Percentiles rank a stretch among this genome's conserved stretches.
These are phyloP conservation scores for Microctonus hyperodae DNA, from an alignment of 2,888 invertebrate genomes.

Conservation along the genomic window DNA sequence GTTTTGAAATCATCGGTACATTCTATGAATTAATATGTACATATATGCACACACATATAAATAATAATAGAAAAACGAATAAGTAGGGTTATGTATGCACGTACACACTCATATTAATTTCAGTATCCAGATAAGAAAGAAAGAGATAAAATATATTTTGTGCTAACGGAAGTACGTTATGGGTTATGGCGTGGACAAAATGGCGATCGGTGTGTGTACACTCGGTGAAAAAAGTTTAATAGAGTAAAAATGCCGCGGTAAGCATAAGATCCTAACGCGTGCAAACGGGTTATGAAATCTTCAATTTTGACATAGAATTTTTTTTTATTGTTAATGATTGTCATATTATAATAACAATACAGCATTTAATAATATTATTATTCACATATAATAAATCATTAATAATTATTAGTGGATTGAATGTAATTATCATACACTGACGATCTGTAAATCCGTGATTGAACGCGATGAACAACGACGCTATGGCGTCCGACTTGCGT, in stretches of 20 bases:
- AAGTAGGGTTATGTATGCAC: background rate
- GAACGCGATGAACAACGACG: conserved; percentile 53
- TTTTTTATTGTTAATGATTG: conserved; percentile 1
- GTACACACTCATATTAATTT: background rate
- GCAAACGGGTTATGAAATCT: conserved; percentile 39
- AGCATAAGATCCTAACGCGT: conserved; percentile 48
- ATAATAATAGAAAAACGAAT: background rate
- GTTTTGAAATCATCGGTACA: conserved; percentile 1
- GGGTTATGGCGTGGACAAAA: conserved; percentile 47
- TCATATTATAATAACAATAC: background rate
- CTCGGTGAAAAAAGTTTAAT: conserved; percentile 49
- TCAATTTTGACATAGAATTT: conserved; percentile 13
- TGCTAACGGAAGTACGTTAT: conserved; percentile 39
- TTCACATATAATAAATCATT: conserved; percentile 13
- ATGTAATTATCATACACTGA: conserved; percentile 9
- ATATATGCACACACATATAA: background rate
- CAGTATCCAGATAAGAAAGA: background rate
- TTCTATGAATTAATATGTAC: background rate
- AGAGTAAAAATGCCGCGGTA: conserved; percentile 51
- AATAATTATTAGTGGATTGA: conserved; percentile 12
- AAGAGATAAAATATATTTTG: conserved; percentile 18
- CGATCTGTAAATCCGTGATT: conserved; percentile 33
- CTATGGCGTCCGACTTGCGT: conserved; percentile 58
- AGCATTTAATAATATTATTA: conserved; percentile 1
- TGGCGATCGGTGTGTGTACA: conserved; percentile 52